phyloP scores from a whole-genome alignment of 2,113 vertebrate species.

The Ranitomeya imitator region DNA sequence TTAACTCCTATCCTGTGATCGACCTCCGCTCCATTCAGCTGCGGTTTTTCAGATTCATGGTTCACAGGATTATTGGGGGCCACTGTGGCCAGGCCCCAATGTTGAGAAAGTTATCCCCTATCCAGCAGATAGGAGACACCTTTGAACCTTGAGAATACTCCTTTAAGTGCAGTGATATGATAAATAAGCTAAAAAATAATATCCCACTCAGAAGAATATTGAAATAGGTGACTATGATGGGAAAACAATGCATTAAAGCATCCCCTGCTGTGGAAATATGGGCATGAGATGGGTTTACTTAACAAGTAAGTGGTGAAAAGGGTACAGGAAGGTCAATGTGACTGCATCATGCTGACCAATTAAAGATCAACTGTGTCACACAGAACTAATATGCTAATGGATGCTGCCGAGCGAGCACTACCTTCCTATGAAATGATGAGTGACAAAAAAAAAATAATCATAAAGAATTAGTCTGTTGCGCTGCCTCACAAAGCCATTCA shows the following conservation, averaged over 20 bases:
- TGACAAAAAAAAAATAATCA: constrained; percentile 9
- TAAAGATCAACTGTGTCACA: constrained; percentile 50
- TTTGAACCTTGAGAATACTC: too few species aligned
- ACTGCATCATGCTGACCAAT: background rate
- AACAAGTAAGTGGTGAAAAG: constrained; percentile 14
- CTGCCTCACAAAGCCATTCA: background rate
- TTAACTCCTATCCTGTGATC: too few species aligned
- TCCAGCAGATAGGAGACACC: too few species aligned
- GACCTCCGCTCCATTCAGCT: too few species aligned
- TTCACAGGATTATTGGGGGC: too few species aligned
- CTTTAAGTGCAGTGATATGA: background rate
- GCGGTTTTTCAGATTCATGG: too few species aligned
- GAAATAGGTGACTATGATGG: constrained; percentile 51
- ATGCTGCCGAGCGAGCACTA: background rate
- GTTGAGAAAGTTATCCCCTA: too few species aligned
- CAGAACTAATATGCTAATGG: constrained; percentile 49
- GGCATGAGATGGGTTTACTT: constrained; percentile 52
- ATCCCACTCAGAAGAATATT: constrained; percentile 15
- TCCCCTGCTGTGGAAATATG: constrained; percentile 54
- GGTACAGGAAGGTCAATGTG: constrained; percentile 22
- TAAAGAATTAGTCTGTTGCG: constrained; percentile 24
- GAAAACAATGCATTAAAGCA: constrained; percentile 48
- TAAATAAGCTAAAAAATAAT: background rate
- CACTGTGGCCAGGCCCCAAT: too few species aligned
- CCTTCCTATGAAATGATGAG: constrained; percentile 23